Percentiles rank a stretch among this genome's conserved stretches.
These are phyloP conservation scores for Hiodon alosoides DNA, from an alignment of 2,113 vertebrate species.

Conservation along the genomic window DNA sequence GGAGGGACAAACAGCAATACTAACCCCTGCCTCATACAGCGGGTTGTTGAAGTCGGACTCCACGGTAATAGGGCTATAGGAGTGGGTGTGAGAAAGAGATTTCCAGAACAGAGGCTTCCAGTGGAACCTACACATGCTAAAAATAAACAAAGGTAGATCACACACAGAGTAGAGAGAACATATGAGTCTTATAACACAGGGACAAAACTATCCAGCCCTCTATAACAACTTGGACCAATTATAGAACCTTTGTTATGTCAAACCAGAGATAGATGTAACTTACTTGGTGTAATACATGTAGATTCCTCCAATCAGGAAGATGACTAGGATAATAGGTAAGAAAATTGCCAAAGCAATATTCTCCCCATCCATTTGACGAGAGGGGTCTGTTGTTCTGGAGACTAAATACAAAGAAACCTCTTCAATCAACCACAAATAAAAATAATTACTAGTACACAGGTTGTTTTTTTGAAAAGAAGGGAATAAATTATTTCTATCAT, in stretches of 20 bases:
- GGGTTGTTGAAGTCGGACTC: constrained; percentile 90
- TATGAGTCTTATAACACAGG: too few relatives aligned
- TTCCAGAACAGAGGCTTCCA: constrained; percentile 86
- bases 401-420: constrained; percentile 52
- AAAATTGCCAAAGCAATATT: constrained; percentile 86
- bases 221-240: not conserved
- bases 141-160: constrained; percentile 2
- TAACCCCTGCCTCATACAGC: constrained; percentile 88
- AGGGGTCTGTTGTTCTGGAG: constrained; percentile 77
- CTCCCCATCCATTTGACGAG: constrained; percentile 80
- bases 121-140: constrained; percentile 72
- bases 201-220: too few relatives aligned
- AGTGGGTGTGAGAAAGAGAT: constrained; percentile 81
- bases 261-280: constrained; percentile 47
- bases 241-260: not conserved
- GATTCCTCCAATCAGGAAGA: constrained; percentile 82
- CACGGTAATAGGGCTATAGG: constrained; percentile 87
- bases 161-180: not conserved
- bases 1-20: constrained; percentile 12
- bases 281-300: constrained; percentile 91
- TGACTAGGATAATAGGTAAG: constrained; percentile 81
- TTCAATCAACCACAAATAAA: not conserved
- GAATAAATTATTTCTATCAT: too few relatives aligned
- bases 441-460: too few relatives aligned
- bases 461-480: too few relatives aligned